Conservation (phyloP, 2,113 vertebrate genomes). For the Neodon shergylaensis region DNA sequence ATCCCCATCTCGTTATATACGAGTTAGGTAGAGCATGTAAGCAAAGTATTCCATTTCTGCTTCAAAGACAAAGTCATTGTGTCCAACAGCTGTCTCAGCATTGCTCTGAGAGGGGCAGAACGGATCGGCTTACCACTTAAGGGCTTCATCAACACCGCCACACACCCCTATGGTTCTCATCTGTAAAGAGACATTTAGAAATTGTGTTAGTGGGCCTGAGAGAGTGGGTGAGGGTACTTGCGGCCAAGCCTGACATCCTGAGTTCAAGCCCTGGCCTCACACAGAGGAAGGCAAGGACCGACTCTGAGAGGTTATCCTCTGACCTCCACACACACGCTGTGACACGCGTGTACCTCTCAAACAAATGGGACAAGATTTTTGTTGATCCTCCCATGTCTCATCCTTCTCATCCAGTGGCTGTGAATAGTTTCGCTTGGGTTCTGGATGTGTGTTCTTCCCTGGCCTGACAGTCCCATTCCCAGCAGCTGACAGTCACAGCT, state of each 20-base stretch:
- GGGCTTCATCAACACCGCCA: neutral
- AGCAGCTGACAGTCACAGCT: neutral
- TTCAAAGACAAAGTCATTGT: neutral
- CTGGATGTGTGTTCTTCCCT: neutral
- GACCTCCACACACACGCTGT: no score
- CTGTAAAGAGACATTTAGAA: neutral
- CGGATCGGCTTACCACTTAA: neutral
- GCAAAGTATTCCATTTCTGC: constrained; percentile 20
- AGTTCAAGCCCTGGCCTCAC: neutral
- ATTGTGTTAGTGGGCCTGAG: neutral
- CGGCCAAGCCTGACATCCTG: neutral
- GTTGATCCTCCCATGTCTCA: neutral
- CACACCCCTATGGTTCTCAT: neutral
- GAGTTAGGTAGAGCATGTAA: neutral
- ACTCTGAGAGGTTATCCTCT: neutral
- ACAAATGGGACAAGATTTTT: neutral
- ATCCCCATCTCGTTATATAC: neutral
- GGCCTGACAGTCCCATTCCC: neutral
- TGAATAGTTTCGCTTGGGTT: neutral
- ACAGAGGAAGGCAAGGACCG: neutral
- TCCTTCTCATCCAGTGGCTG: neutral
- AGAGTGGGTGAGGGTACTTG: neutral
- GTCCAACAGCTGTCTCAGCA: neutral
- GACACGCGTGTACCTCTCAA: neutral
- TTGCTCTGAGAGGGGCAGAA: neutral